Evolutionary conservation across 2,113 vertebrate species (phyloP).

Genomic region (Plotosus lineatus): DNA sequence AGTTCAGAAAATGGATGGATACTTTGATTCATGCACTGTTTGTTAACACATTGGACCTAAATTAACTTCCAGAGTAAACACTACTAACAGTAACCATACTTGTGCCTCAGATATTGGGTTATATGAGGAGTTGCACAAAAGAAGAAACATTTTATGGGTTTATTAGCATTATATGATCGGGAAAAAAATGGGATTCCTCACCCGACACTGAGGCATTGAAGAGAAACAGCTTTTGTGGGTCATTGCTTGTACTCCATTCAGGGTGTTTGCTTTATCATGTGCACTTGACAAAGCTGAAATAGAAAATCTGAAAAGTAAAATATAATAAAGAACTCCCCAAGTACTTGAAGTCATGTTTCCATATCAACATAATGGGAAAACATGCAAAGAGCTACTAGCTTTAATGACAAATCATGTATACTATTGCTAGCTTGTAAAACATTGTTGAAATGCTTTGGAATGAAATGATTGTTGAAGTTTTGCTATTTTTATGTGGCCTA

Average conservation of each 20-base stretch:
- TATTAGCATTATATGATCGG: too few relatives aligned
- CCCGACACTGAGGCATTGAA: conserved; percentile 18
- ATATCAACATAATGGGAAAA: conserved; percentile 64
- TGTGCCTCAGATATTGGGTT: not conserved
- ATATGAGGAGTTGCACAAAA: not conserved
- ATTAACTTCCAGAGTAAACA: not conserved
- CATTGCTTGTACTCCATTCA: conserved; percentile 44
- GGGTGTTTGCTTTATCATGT: conserved; percentile 51
- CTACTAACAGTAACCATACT: not conserved
- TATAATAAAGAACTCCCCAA: conserved; percentile 37
- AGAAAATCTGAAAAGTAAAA: conserved; percentile 48
- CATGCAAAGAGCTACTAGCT: conserved; percentile 40
- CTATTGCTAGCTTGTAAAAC: conserved; percentile 47
- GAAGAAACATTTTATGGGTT: not conserved
- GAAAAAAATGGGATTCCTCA: conserved; percentile 12
- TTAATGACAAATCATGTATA: conserved; percentile 16
- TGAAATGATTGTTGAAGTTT: not conserved
- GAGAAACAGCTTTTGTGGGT: conserved; percentile 19
- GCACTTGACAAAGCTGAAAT: conserved; percentile 49
- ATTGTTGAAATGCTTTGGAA: conserved; percentile 2
- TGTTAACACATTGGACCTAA: not conserved
- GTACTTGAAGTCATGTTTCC: conserved; percentile 55
- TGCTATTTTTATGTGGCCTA: not conserved
- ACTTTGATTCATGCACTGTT: too few relatives aligned
- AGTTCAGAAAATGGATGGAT: too few relatives aligned